Conservation (phyloP, 2,797 vertebrate species). For the Micrastur ruficollis region DNA sequence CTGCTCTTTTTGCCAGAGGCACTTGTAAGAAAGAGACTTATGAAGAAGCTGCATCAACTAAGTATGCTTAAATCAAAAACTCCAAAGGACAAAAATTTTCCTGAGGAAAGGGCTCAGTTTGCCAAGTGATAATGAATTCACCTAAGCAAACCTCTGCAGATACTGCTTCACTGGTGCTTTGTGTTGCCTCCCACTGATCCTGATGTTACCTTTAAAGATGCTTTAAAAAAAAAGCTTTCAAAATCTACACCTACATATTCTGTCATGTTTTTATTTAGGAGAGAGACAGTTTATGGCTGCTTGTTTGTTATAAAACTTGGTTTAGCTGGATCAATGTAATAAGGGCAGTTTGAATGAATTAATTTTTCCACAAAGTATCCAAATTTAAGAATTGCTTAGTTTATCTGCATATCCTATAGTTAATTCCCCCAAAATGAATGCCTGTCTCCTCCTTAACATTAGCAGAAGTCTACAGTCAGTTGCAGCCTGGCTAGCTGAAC, state of each 20-base stretch:
- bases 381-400: neutral
- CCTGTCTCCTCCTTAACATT: neutral
- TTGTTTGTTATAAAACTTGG: neutral
- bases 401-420: neutral
- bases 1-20: neutral
- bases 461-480: neutral
- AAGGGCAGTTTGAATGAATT: neutral
- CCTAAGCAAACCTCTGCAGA: neutral
- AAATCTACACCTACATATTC: neutral
- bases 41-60: neutral
- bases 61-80: constrained; percentile 18
- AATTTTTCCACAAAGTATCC: neutral
- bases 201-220: neutral
- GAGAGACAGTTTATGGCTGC: neutral
- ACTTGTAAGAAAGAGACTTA: neutral
- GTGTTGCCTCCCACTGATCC: neutral
- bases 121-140: neutral
- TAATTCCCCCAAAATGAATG: neutral
- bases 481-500: neutral
- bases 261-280: neutral
- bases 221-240: neutral
- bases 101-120: neutral
- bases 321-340: neutral
- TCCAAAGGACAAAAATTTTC: constrained; percentile 4
- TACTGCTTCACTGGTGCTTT: neutral